A percentile compares a stretch with the other conserved stretches of the same genome.
Evolutionary conservation across 2,888 invertebrate genomes (phyloP).

Genomic region (Lepidonotus clava): DNA sequence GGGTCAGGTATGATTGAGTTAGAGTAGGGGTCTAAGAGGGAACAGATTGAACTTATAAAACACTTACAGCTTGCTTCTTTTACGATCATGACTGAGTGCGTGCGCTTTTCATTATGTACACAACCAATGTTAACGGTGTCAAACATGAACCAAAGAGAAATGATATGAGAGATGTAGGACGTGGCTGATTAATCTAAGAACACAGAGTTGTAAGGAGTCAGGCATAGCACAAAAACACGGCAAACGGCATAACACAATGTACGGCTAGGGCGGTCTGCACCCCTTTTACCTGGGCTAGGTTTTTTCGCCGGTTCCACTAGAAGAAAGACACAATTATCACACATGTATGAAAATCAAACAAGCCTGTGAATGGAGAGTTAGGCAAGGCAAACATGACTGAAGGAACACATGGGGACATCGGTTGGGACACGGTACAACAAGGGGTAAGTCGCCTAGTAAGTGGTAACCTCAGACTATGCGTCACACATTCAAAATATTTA

Average conservation of each 20-base stretch:
- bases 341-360: constrained; percentile 14
- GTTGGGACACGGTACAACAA: too few species aligned
- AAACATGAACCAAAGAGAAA: background rate
- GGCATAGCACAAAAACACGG: background rate
- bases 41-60: too few species aligned
- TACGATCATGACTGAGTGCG: too few species aligned
- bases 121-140: background rate
- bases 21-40: too few species aligned
- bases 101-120: background rate
- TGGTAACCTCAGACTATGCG: too few species aligned
- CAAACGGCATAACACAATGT: constrained; percentile 18
- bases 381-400: background rate
- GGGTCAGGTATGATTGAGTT: too few species aligned
- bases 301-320: constrained; percentile 50
- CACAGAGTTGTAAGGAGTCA: constrained; percentile 1
- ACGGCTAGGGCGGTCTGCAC: background rate
- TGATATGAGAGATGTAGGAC: background rate
- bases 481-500: too few species aligned
- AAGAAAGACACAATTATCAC: constrained; percentile 45
- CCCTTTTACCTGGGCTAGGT: constrained; percentile 24
- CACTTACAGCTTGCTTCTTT: too few species aligned
- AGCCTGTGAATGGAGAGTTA: constrained; percentile 3
- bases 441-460: too few species aligned
- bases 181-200: background rate
- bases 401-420: too few species aligned